Evolutionary conservation across 1,140 invertebrate genomes (phyloP).

Genomic region (Drosophila dunni): DNA sequence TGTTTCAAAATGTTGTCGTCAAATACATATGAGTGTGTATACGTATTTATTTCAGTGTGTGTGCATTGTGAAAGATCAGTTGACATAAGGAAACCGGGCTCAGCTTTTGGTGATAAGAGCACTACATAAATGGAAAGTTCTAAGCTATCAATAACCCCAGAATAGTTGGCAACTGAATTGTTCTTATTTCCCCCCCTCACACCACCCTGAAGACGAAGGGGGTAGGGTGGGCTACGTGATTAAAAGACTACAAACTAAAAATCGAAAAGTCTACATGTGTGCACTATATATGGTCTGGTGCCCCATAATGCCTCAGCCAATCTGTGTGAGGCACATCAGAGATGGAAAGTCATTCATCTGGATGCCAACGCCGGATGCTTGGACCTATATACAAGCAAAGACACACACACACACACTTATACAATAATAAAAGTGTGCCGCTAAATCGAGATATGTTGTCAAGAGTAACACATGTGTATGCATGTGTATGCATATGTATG

Average conservation of each 20-base stretch:
- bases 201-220: background rate
- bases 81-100: slow-evolving; percentile 50
- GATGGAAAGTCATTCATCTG: slow-evolving; percentile 40
- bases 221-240: slow-evolving; percentile 58
- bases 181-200: slow-evolving; percentile 63
- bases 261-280: slow-evolving; percentile 51
- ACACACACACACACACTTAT: slow-evolving; percentile 32
- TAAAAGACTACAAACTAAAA: slow-evolving; percentile 43
- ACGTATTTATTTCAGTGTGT: background rate
- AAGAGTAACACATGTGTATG: slow-evolving; percentile 1
- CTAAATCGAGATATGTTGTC: slow-evolving; percentile 28
- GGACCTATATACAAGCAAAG: slow-evolving; percentile 24
- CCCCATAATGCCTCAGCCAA: slow-evolving; percentile 61
- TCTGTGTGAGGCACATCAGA: slow-evolving; percentile 66
- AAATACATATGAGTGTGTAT: background rate
- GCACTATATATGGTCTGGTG: slow-evolving; percentile 38
- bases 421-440: slow-evolving; percentile 71
- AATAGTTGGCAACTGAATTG: slow-evolving; percentile 52
- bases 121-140: slow-evolving; percentile 54
- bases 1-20: background rate
- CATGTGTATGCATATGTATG: background rate
- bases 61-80: slow-evolving; percentile 22
- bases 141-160: slow-evolving; percentile 50
- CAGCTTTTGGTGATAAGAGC: slow-evolving; percentile 60
- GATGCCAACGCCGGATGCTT: slow-evolving; percentile 68